Evolutionary conservation across 30 jellyfish, hydroid and myxozoan species (phyloP).

Genomic region (Phacellophora camtschatica): DNA sequence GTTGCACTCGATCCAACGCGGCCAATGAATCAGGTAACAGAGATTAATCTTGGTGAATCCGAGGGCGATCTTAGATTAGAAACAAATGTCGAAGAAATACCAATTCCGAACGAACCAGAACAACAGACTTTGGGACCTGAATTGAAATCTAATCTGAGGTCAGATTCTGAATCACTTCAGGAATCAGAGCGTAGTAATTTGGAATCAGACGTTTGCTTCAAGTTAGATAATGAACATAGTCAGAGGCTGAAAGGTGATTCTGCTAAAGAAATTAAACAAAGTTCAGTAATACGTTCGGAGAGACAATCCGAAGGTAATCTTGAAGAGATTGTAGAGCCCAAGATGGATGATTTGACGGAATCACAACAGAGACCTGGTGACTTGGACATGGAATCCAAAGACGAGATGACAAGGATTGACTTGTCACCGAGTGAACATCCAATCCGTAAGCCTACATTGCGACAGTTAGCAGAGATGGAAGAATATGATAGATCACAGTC

Average conservation of each 20-base stretch:
- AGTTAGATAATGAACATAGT: background rate
- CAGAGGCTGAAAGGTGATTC: background rate
- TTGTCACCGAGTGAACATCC: constrained; percentile 52
- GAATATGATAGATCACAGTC: constrained; percentile 39
- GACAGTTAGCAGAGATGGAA: constrained; percentile 50
- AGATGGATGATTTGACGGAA: background rate
- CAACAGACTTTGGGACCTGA: background rate
- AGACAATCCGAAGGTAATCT: background rate
- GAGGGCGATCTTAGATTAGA: background rate
- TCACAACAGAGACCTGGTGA: background rate
- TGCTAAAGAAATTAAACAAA: background rate
- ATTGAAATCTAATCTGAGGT: background rate
- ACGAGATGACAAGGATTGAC: constrained; percentile 20
- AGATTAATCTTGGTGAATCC: background rate
- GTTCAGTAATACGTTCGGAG: background rate
- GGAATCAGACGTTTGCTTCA: background rate
- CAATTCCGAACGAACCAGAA: too few species aligned
- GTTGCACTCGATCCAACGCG: background rate
- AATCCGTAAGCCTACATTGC: constrained; percentile 60
- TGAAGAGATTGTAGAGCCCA: constrained; percentile 13
- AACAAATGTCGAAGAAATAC: background rate
- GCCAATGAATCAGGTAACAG: background rate
- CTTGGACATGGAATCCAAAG: background rate
- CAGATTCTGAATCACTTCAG: background rate
- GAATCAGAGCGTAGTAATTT: background rate